Conservation (phyloP, 2,113 vertebrate genomes). For the Nannobrachium achirus region DNA sequence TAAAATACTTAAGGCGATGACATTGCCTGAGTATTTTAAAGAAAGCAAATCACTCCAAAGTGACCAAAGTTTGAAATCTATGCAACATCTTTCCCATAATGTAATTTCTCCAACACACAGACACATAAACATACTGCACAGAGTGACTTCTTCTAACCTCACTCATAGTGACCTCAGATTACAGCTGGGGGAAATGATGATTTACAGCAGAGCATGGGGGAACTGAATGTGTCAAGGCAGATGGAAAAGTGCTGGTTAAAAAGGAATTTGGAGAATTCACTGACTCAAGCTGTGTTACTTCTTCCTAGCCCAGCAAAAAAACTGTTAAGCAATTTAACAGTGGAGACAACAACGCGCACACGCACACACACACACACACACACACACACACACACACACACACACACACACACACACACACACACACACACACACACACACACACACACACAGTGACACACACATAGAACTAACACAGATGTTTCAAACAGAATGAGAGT, state of each 20-base stretch:
- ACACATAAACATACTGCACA: slow-evolving; percentile 6
- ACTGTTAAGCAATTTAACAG: neutral
- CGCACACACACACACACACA: neutral
- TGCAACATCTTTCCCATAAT: too few species aligned
- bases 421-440: slow-evolving; percentile 4
- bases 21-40: too few species aligned
- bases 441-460: neutral
- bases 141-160: slow-evolving; percentile 6
- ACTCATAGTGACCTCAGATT: neutral
- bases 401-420: slow-evolving; percentile 16
- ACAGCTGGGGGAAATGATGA: neutral
- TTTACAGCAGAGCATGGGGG: neutral
- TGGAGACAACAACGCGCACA: slow-evolving; percentile 8
- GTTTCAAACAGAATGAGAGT: slow-evolving; percentile 18
- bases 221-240: neutral
- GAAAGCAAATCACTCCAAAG: too few species aligned
- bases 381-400: too few species aligned
- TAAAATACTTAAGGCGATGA: too few species aligned
- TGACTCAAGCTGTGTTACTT: slow-evolving; percentile 3
- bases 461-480: slow-evolving; percentile 22
- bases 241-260: neutral
- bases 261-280: neutral
- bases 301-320: neutral
- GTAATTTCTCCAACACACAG: too few species aligned
- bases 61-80: too few species aligned